Evolutionary conservation across 1,140 invertebrate genomes (phyloP), one percentile per base, ranked within the genome.

Genomic region (Andrena cerasifolii): DNA sequence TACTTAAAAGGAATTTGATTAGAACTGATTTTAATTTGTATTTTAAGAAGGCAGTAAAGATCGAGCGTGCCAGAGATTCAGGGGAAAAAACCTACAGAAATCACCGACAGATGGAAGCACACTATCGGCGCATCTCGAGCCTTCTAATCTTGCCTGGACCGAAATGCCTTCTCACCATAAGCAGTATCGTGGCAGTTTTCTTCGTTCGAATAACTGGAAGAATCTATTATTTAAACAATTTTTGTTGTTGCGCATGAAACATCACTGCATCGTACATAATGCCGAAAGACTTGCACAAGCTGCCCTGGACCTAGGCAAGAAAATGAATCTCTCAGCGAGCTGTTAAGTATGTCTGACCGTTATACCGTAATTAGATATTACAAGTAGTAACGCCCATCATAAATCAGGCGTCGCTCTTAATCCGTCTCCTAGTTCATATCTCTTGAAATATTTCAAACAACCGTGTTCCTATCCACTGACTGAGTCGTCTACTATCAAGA

Each of bases 81-180:
- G n/a, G 33, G 53, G 4, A 63, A 78, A 85, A 81, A 68, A 79
- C 75, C 72, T 82, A 28, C 61, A 7, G 36, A 26, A 24, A 61
- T 31, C 47, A n/a, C 82, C 82, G 80, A 36, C 56, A 89, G 88
- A 82, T 89, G 88, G 88, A 75, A 83, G 85, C 88, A 89, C 88
- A 26, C 63, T 59, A 67, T 83, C 59, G 62, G 63, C 12, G 45
- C 67, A 78, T 68, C 62, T 78, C 40, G 26, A 18, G 21, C 16
- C 61, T 36, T 62, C 61, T 26, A 24, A 16, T 47, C 56, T n/a
- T 24, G 3, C 12, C 33, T 43, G 58, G n/a, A 8, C 4, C 8
- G 18, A 14, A 18, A 54, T 31, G 7, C 2, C 26, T 65, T 8
- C 16, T 8, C 1, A 33, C 5, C 31, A 16, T n/a, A 5, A 28